Conservation (phyloP, 1,140 invertebrate species). For the Drosophila sechellia region DNA sequence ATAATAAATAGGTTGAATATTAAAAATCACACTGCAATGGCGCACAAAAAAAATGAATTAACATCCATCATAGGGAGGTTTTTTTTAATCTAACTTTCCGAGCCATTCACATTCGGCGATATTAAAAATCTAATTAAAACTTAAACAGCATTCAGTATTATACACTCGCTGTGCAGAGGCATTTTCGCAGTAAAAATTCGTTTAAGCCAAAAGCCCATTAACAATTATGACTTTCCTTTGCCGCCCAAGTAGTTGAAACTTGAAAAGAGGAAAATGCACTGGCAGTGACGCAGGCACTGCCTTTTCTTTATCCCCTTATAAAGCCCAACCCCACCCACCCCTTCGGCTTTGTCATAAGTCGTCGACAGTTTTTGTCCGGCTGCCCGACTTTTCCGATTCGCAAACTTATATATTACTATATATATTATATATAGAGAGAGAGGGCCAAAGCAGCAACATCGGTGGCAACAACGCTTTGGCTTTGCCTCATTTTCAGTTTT, state of each 20-base stretch:
- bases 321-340: not conserved
- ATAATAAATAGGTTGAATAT: slow-evolving; percentile 7
- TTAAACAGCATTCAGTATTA: slow-evolving; percentile 43
- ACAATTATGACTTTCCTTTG: slow-evolving; percentile 77
- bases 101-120: slow-evolving; percentile 20
- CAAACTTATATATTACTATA: slow-evolving; percentile 9
- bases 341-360: slow-evolving; percentile 59
- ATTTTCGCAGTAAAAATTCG: slow-evolving; percentile 51
- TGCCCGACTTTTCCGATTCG: slow-evolving; percentile 27
- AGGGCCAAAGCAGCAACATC: slow-evolving; percentile 6
- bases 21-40: slow-evolving; percentile 36
- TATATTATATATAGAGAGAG: slow-evolving; percentile 7
- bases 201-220: slow-evolving; percentile 68
- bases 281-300: slow-evolving; percentile 53
- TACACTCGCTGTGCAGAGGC: slow-evolving; percentile 19
- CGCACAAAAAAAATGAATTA: slow-evolving; percentile 49
- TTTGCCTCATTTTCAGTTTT: slow-evolving; percentile 69
- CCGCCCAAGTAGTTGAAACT: slow-evolving; percentile 62
- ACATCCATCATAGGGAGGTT: slow-evolving; percentile 45
- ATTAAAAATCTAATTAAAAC: slow-evolving; percentile 74
- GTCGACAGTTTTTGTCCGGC: slow-evolving; percentile 65
- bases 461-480: slow-evolving; percentile 34
- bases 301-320: slow-evolving; percentile 10
- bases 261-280: slow-evolving; percentile 53
- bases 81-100: slow-evolving; percentile 70